These are phyloP conservation scores for Scaptomyza caliginosa DNA, from an alignment of 2,888 invertebrate species.

Conservation along the genomic window DNA sequence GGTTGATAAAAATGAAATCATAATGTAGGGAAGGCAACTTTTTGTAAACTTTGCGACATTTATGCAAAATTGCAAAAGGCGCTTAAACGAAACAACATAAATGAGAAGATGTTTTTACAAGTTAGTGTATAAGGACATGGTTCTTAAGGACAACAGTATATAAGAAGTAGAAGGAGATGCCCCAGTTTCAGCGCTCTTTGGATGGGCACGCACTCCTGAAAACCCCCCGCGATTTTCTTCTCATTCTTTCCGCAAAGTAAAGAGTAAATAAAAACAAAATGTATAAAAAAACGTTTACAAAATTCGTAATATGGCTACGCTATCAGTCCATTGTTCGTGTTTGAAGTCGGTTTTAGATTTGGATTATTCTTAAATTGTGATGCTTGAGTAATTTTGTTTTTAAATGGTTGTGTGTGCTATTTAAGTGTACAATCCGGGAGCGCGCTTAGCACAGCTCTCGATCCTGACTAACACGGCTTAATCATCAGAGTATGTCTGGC, in stretches of 20 bases:
- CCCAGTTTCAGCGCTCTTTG: conserved; percentile 64
- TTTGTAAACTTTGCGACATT: conserved; percentile 42
- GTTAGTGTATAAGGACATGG: conserved; percentile 57
- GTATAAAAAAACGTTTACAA: conserved; percentile 58
- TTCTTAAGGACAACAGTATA: conserved; percentile 43
- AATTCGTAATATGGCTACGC: conserved; percentile 80
- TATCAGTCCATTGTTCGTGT: conserved; percentile 78
- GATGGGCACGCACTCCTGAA: conserved; percentile 33
- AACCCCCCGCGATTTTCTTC: background rate
- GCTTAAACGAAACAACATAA: conserved; percentile 27
- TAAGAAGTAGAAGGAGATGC: conserved; percentile 44
- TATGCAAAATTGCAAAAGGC: conserved; percentile 29
- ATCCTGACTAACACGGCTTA: conserved; percentile 56
- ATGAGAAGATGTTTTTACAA: conserved; percentile 50
- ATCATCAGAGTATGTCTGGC: conserved; percentile 84
- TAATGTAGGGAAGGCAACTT: conserved; percentile 49
- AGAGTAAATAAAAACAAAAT: conserved; percentile 53
- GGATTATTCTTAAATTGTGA: conserved; percentile 37
- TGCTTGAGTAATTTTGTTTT: conserved; percentile 13
- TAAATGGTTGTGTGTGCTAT: conserved; percentile 7
- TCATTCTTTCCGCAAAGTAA: conserved; percentile 7
- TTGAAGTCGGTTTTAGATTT: conserved; percentile 69
- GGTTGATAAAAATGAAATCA: conserved; percentile 20
- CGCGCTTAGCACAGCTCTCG: conserved; percentile 76
- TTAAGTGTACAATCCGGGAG: conserved; percentile 18